A percentile compares a stretch with the other conserved stretches of the same genome.
Evolutionary conservation across 2,888 invertebrate species (phyloP).

Genomic region (Dynastes tityus): DNA sequence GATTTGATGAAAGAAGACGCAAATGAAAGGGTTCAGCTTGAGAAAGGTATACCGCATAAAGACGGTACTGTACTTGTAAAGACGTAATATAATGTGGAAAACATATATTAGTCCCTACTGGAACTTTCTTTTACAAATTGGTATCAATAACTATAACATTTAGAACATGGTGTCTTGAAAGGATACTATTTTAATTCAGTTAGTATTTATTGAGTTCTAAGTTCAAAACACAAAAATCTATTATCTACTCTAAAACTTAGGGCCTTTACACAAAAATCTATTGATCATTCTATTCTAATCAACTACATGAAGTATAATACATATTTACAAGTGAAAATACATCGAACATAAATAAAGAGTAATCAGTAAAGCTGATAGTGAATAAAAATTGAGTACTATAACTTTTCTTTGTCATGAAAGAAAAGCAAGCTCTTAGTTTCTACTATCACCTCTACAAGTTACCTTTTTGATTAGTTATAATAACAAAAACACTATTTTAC

Average conservation of each 20-base stretch:
- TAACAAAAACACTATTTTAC: neutral
- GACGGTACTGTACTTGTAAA: too few relatives aligned
- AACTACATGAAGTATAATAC: conserved; percentile 1
- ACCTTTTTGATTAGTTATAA: conserved; percentile 8
- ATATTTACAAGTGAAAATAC: conserved; percentile 1
- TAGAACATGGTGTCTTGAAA: neutral
- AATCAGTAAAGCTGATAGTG: neutral
- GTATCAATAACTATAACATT: too few relatives aligned
- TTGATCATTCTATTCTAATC: neutral
- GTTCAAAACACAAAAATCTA: neutral
- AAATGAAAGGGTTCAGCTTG: too few relatives aligned
- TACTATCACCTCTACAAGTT: neutral
- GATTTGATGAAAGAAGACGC: too few relatives aligned
- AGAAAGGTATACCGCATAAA: too few relatives aligned
- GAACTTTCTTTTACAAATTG: too few relatives aligned
- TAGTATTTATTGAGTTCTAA: conserved; percentile 6
- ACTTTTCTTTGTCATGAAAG: too few relatives aligned
- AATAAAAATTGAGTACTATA: neutral
- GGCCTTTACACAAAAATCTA: neutral
- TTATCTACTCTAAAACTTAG: neutral
- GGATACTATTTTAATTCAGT: conserved; percentile 1
- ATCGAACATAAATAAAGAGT: neutral
- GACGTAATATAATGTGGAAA: too few relatives aligned
- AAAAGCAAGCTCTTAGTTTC: too few relatives aligned
- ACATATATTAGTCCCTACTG: too few relatives aligned